phyloP scores from a whole-genome alignment of 2,113 vertebrate species.

The Nansenia antarctica region DNA sequence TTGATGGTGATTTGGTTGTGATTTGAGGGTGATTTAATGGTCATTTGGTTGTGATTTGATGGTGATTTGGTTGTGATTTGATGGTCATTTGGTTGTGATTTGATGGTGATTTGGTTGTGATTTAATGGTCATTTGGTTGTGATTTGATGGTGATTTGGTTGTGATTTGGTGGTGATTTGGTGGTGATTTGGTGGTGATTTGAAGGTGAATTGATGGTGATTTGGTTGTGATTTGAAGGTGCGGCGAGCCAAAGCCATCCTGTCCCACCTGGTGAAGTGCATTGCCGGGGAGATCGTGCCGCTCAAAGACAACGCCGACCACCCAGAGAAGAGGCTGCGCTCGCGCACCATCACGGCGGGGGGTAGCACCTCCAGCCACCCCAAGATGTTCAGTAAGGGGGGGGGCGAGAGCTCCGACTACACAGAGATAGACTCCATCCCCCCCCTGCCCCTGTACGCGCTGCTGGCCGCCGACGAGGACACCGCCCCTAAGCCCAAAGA shows the following conservation, averaged over 20 bases:
- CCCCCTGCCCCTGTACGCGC: slow-evolving; percentile 90
- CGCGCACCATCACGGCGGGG: slow-evolving; percentile 91
- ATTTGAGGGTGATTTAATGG: too few relatives aligned
- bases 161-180: too few relatives aligned
- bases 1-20: too few relatives aligned
- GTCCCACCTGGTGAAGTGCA: slow-evolving; percentile 95
- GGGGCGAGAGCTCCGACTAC: slow-evolving; percentile 86
- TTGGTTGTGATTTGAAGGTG: too few relatives aligned
- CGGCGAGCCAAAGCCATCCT: slow-evolving; percentile 93
- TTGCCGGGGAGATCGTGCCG: slow-evolving; percentile 92
- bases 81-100: too few relatives aligned
- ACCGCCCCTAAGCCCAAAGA: slow-evolving; percentile 57
- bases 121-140: too few relatives aligned
- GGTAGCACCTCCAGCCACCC: slow-evolving; percentile 89
- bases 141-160: too few relatives aligned
- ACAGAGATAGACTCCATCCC: slow-evolving; percentile 95
- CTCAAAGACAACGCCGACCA: slow-evolving; percentile 80
- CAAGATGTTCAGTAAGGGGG: slow-evolving; percentile 85
- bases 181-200: too few relatives aligned
- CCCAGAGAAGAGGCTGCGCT: slow-evolving; percentile 84
- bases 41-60: too few relatives aligned
- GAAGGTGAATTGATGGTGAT: too few relatives aligned
- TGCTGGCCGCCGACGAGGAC: slow-evolving; percentile 93
- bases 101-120: too few relatives aligned
- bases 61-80: too few relatives aligned